A percentile compares a stretch with the other conserved stretches of the same genome.
Evolutionary conservation across 2,797 vertebrate genomes (phyloP).

Genomic region (Echiichthys vipera): DNA sequence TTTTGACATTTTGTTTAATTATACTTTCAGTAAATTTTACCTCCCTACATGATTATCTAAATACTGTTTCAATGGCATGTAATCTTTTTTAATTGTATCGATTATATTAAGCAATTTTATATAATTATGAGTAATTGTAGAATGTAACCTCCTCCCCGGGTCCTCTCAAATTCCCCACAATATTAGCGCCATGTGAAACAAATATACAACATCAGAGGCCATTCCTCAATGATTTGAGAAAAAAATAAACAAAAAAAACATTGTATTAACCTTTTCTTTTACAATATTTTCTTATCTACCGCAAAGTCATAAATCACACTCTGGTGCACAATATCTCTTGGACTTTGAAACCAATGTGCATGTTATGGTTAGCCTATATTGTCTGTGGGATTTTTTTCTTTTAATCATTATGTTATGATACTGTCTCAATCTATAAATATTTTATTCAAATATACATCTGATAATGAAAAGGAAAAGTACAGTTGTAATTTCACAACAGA

Average conservation of each 20-base stretch:
- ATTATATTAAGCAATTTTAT: neutral
- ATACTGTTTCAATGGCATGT: neutral
- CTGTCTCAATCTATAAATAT: neutral
- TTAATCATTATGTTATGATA: neutral
- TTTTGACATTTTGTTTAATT: neutral
- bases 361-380: neutral
- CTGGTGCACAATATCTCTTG: neutral
- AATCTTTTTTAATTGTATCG: too few relatives aligned
- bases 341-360: constrained; percentile 48
- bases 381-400: neutral
- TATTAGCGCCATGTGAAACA: neutral
- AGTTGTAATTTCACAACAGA: neutral
- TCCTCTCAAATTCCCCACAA: neutral
- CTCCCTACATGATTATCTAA: neutral
- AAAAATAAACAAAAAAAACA: too few relatives aligned
- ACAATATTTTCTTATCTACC: neutral
- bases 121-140: neutral
- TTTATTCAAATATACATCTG: too few relatives aligned
- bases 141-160: neutral
- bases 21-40: neutral
- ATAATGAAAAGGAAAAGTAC: neutral
- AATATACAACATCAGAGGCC: neutral
- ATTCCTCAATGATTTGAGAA: too few relatives aligned
- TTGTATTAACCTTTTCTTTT: too few relatives aligned
- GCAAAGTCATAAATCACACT: constrained; percentile 33